A percentile compares a stretch with the other conserved stretches of the same genome.
phyloP scores from a whole-genome alignment of 2,113 vertebrate genomes.

The Lucifuga dentata region DNA sequence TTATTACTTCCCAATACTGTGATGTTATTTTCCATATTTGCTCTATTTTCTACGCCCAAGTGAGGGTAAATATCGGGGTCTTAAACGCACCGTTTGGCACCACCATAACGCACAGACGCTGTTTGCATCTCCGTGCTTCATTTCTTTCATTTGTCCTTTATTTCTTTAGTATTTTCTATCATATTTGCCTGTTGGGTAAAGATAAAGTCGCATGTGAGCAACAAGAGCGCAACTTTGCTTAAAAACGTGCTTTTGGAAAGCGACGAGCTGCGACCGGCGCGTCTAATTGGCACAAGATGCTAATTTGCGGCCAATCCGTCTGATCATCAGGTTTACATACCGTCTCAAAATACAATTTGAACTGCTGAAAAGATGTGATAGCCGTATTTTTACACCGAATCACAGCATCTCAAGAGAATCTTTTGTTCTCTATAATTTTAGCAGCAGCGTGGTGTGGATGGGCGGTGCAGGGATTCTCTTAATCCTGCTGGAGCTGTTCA shows the following conservation, averaged over 20 bases:
- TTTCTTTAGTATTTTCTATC: background rate
- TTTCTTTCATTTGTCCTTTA: background rate
- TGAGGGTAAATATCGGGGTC: slow-evolving; percentile 16
- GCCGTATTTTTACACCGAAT: background rate
- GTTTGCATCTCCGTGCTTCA: background rate
- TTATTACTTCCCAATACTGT: background rate
- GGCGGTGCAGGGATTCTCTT: slow-evolving; percentile 47
- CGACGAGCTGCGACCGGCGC: background rate
- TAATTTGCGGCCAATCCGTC: slow-evolving; percentile 6
- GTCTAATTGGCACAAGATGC: slow-evolving; percentile 10
- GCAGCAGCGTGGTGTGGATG: slow-evolving; percentile 34
- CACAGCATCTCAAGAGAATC: background rate
- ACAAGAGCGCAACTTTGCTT: slow-evolving; percentile 49
- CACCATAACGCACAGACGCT: slow-evolving; percentile 38
- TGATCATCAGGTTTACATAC: background rate
- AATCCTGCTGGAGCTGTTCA: slow-evolving; percentile 49
- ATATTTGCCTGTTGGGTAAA: background rate
- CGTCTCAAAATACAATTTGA: background rate
- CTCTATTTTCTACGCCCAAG: background rate
- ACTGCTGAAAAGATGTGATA: background rate
- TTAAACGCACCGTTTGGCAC: slow-evolving; percentile 59
- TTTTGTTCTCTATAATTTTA: slow-evolving; percentile 28
- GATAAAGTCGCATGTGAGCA: slow-evolving; percentile 30
- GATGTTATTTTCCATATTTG: background rate
- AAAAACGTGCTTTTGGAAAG: slow-evolving; percentile 16